These are phyloP conservation scores for Calephelis virginiensis DNA, from an alignment of 1,140 invertebrate species.

Conservation along the genomic window DNA sequence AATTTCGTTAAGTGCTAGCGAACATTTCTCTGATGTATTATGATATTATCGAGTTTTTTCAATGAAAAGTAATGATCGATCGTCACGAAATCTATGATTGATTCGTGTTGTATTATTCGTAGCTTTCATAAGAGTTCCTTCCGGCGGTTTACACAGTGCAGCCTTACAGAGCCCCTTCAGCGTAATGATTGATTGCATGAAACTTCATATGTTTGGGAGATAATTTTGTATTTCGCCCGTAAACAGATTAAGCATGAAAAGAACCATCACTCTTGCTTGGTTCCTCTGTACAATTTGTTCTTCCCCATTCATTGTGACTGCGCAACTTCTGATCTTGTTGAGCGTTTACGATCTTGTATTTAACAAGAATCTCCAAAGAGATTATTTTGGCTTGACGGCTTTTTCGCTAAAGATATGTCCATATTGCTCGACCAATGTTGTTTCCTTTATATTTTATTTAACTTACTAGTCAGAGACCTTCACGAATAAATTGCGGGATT, in stretches of 20 bases:
- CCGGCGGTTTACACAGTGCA: constrained; percentile 57
- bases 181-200: constrained; percentile 69
- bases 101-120: constrained; percentile 73
- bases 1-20: constrained; percentile 28
- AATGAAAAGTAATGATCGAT: constrained; percentile 74
- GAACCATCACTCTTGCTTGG: constrained; percentile 61
- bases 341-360: no score
- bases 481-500: no score
- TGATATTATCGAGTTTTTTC: constrained; percentile 51
- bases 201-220: constrained; percentile 76
- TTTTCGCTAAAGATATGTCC: no score
- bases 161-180: constrained; percentile 63
- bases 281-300: constrained; percentile 46
- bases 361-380: not conserved
- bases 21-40: constrained; percentile 24
- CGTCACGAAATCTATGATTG: constrained; percentile 74
- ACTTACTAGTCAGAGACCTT: no score
- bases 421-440: no score
- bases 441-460: no score
- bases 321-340: constrained; percentile 15
- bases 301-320: constrained; percentile 47
- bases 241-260: constrained; percentile 75
- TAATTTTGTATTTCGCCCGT: constrained; percentile 77
- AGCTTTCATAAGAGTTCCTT: constrained; percentile 67
- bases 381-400: not conserved